These are phyloP conservation scores for Speoplatyrhinus poulsoni DNA, from an alignment of 2,113 vertebrate species.

Conservation along the genomic window DNA sequence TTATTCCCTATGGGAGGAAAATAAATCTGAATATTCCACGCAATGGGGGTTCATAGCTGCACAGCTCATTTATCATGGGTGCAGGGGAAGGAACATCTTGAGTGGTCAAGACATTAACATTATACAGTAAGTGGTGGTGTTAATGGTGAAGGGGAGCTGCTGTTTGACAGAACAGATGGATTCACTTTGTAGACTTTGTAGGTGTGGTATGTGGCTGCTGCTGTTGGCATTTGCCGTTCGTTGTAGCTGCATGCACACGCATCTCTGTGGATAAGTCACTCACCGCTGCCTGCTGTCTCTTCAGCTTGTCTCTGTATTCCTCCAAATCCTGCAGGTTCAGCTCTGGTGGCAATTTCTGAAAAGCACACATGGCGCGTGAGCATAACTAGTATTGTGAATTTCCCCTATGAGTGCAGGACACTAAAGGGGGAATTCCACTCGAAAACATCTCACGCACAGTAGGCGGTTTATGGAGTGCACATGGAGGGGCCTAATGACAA, in stretches of 20 bases:
- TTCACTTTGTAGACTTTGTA: background rate
- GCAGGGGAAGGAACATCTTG: background rate
- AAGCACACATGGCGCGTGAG: constrained; percentile 17
- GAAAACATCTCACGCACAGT: too few relatives aligned
- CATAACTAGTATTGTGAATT: too few relatives aligned
- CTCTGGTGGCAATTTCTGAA: constrained; percentile 90
- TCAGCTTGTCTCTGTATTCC: constrained; percentile 91
- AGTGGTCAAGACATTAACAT: background rate
- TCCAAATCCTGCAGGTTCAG: constrained; percentile 93
- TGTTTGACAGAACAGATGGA: background rate
- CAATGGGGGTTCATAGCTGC: background rate
- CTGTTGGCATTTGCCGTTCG: background rate
- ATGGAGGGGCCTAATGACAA: too few relatives aligned
- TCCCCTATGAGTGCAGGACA: too few relatives aligned
- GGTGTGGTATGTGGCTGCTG: background rate
- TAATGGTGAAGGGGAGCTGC: background rate
- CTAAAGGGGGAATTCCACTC: too few relatives aligned
- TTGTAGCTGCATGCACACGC: background rate
- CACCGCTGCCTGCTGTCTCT: constrained; percentile 93
- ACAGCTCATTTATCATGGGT: background rate
- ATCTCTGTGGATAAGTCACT: constrained; percentile 60
- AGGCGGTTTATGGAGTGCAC: too few relatives aligned
- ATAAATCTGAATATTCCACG: too few relatives aligned
- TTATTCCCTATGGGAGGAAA: too few relatives aligned
- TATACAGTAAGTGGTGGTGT: background rate